phyloP scores from a whole-genome alignment of 2,888 invertebrate species.

The Aelia acuminata region DNA sequence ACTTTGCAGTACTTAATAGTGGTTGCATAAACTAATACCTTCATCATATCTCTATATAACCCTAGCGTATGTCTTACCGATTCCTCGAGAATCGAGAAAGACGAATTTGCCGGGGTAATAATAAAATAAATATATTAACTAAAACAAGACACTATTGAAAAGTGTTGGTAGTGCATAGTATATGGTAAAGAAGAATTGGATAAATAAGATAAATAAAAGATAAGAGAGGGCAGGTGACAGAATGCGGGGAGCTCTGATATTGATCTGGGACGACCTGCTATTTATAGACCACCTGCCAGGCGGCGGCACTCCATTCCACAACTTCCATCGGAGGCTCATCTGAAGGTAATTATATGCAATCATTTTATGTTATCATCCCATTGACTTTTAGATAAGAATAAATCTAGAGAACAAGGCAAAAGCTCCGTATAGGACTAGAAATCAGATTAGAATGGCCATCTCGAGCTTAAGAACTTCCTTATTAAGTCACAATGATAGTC shows the following conservation, averaged over 20 bases:
- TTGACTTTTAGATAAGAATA: too few species aligned
- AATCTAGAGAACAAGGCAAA: too few species aligned
- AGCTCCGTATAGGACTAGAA: not conserved
- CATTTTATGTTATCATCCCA: not conserved
- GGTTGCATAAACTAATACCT: too few species aligned
- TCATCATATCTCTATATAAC: too few species aligned
- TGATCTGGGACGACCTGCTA: conserved; percentile 52
- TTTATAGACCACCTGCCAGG: conserved; percentile 55
- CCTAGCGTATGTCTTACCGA: too few species aligned
- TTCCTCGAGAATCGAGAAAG: too few species aligned
- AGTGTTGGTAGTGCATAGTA: not conserved
- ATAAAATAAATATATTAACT: not conserved
- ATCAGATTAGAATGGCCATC: too few species aligned
- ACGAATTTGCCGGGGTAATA: not conserved
- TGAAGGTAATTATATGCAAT: not conserved
- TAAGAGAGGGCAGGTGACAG: not conserved
- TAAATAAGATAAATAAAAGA: conserved; percentile 45
- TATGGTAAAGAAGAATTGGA: not conserved
- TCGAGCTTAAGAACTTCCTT: too few species aligned
- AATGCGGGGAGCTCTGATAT: conserved; percentile 29
- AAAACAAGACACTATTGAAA: not conserved
- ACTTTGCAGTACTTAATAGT: too few species aligned
- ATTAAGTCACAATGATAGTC: too few species aligned
- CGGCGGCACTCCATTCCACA: not conserved
- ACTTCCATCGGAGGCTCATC: not conserved